These are phyloP conservation scores for Atherinomorus stipes DNA, from an alignment of 2,113 vertebrate genomes.

Conservation along the genomic window DNA sequence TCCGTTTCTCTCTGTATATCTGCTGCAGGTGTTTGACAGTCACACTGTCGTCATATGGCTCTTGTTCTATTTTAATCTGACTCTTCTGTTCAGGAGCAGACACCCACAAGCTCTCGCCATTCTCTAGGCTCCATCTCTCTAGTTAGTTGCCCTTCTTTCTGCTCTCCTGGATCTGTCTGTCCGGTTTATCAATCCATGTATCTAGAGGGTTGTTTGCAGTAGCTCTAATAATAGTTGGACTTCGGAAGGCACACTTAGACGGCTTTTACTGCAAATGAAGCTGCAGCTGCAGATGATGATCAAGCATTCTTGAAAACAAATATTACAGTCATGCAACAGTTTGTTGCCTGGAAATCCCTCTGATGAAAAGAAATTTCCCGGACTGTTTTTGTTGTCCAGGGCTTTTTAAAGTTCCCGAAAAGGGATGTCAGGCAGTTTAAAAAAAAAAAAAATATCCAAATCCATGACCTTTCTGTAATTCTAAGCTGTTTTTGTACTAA, in stretches of 20 bases:
- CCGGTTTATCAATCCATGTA: neutral
- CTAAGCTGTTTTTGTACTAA: no score
- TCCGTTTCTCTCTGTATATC: slow-evolving; percentile 16
- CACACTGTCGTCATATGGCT: slow-evolving; percentile 65
- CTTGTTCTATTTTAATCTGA: slow-evolving; percentile 77
- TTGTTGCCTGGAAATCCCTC: neutral
- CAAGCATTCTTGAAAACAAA: neutral
- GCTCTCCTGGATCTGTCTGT: neutral
- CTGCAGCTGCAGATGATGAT: slow-evolving; percentile 9
- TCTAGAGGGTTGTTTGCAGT: neutral
- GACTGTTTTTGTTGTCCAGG: no score
- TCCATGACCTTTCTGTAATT: neutral
- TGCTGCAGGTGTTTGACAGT: slow-evolving; percentile 71
- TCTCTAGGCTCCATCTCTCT: slow-evolving; percentile 44
- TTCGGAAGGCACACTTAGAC: neutral
- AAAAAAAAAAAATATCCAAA: no score
- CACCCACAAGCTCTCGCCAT: slow-evolving; percentile 68
- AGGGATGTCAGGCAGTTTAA: neutral
- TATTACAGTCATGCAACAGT: neutral
- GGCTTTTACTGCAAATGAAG: slow-evolving; percentile 53
- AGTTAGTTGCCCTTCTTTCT: slow-evolving; percentile 27
- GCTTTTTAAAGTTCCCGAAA: neutral
- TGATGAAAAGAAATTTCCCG: neutral
- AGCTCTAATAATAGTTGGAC: neutral
- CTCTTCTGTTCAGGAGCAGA: slow-evolving; percentile 68